Conservation (phyloP, 2,113 vertebrate genomes). For the Forbesichthys papilliferus region DNA sequence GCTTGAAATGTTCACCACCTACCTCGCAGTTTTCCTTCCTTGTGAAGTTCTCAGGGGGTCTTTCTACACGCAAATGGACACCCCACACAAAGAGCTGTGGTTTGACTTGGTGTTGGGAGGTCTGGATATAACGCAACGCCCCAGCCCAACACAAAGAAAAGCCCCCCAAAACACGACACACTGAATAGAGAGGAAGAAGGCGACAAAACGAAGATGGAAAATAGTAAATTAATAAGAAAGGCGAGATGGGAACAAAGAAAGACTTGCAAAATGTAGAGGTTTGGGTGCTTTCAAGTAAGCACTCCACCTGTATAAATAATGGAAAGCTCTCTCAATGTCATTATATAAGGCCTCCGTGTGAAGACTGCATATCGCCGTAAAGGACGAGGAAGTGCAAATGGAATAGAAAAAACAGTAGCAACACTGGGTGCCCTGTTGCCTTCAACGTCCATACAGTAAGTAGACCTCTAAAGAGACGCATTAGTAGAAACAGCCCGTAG, state of each 20-base stretch:
- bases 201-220: conserved; percentile 21
- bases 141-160: conserved; percentile 9
- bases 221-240: conserved; percentile 32
- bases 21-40: neutral
- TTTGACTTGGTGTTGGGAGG: neutral
- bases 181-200: neutral
- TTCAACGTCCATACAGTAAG: conserved; percentile 68
- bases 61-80: conserved; percentile 60
- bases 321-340: conserved; percentile 52
- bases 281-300: conserved; percentile 53
- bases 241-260: conserved; percentile 29
- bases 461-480: conserved; percentile 69
- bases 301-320: conserved; percentile 60
- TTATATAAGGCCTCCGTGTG: conserved; percentile 61
- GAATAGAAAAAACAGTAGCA: conserved; percentile 46
- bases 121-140: neutral
- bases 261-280: conserved; percentile 32
- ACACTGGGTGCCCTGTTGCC: conserved; percentile 56
- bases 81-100: neutral
- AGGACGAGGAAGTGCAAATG: conserved; percentile 55
- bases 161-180: neutral
- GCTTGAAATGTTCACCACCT: neutral
- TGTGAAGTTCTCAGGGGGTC: neutral
- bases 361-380: conserved; percentile 47
- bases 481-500: conserved; percentile 68